These are phyloP conservation scores for Diadromus collaris DNA, from an alignment of 2,888 invertebrate genomes.

Conservation along the genomic window DNA sequence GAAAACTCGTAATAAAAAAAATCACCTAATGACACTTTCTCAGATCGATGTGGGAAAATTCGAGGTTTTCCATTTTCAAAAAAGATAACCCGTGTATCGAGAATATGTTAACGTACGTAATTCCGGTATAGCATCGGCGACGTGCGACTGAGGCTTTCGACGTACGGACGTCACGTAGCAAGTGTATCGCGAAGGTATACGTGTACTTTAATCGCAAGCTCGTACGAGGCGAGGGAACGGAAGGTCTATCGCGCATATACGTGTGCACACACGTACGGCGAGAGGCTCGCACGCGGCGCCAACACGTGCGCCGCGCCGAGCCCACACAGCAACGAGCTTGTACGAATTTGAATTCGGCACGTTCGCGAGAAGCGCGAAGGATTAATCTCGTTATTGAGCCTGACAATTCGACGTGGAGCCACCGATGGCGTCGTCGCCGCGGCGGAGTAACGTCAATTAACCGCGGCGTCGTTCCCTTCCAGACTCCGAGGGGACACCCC, in stretches of 20 bases:
- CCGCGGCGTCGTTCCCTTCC: slow-evolving; percentile 44
- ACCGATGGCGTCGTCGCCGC: slow-evolving; percentile 47
- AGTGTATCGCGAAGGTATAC: slow-evolving; percentile 41
- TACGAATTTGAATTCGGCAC: slow-evolving; percentile 67
- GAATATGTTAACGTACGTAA: slow-evolving; percentile 13
- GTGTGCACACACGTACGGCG: not conserved
- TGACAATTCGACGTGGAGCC: slow-evolving; percentile 57
- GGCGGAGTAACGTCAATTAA: slow-evolving; percentile 60
- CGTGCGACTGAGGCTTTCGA: slow-evolving; percentile 32
- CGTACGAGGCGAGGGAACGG: slow-evolving; percentile 17
- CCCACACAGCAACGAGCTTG: slow-evolving; percentile 25
- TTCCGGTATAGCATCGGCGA: slow-evolving; percentile 32
- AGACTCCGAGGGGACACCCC: slow-evolving; percentile 35
- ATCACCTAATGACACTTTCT: not conserved
- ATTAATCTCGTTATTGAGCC: slow-evolving; percentile 63
- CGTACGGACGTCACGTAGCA: slow-evolving; percentile 29
- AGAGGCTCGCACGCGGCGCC: slow-evolving; percentile 55
- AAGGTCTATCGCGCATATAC: not conserved
- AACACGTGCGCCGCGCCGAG: slow-evolving; percentile 42
- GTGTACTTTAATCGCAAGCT: slow-evolving; percentile 42
- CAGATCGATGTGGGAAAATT: not conserved
- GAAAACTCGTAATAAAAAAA: not conserved
- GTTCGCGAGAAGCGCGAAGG: slow-evolving; percentile 60
- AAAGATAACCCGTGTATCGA: not conserved
- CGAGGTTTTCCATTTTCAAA: not conserved